Percentiles rank a stretch among this genome's conserved stretches.
Evolutionary conservation across 2,113 vertebrate genomes (phyloP).

Genomic region (Crypturellus undulatus): DNA sequence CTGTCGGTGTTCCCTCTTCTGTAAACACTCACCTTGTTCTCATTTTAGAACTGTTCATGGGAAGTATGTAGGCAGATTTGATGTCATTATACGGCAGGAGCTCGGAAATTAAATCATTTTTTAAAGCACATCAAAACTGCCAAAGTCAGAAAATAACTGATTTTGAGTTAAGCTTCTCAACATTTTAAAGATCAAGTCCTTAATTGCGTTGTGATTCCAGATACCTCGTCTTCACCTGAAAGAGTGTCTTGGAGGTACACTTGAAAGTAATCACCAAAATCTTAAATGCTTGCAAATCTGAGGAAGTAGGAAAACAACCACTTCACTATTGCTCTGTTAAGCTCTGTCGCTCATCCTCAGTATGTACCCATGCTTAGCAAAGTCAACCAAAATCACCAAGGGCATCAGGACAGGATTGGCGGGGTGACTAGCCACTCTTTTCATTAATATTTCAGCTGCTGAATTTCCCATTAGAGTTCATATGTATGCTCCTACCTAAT

Average conservation of each 20-base stretch:
- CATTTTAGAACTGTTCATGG: fast-evolving
- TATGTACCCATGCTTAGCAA: background rate
- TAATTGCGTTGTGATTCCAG: background rate
- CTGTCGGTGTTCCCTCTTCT: background rate
- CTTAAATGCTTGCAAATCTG: background rate
- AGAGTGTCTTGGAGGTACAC: background rate
- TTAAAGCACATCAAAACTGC: background rate
- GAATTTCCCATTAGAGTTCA: background rate
- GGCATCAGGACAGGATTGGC: background rate
- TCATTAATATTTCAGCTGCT: background rate
- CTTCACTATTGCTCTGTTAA: background rate
- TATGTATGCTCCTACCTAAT: background rate
- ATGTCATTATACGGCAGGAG: background rate
- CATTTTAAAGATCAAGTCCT: background rate
- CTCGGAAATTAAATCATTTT: background rate
- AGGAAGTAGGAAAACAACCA: fast-evolving
- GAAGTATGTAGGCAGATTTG: background rate
- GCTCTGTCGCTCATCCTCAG: background rate
- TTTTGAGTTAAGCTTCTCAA: background rate
- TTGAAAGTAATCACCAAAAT: background rate
- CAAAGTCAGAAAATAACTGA: background rate
- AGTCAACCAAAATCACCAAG: background rate
- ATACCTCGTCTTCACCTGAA: background rate
- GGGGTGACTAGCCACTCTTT: background rate
- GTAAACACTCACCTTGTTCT: background rate